Evolutionary conservation across 2,888 invertebrate species (phyloP).

Genomic region (Bombyx huttoni): DNA sequence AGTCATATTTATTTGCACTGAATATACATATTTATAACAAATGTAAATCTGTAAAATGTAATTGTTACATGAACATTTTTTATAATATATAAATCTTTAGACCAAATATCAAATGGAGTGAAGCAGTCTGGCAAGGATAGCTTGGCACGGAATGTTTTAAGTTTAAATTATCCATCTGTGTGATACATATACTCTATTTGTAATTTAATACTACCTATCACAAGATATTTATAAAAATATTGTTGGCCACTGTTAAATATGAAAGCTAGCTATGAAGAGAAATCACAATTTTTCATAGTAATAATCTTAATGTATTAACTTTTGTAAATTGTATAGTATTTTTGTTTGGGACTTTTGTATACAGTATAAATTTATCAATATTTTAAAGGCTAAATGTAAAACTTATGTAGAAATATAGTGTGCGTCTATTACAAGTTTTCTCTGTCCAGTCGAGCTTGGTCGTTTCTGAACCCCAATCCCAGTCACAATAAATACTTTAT

Average conservation of each 20-base stretch:
- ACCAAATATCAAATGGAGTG: too few species aligned
- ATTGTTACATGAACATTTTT: too few species aligned
- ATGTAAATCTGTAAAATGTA: too few species aligned
- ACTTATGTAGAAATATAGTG: constrained; percentile 10
- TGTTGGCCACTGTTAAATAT: constrained; percentile 24
- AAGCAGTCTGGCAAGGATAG: too few species aligned
- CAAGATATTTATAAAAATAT: constrained; percentile 16
- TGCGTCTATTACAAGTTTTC: constrained; percentile 20
- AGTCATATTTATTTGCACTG: too few species aligned
- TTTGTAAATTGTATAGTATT: neutral
- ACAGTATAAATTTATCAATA: neutral
- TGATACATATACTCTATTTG: neutral
- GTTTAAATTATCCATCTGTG: too few species aligned
- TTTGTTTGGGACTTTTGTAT: neutral
- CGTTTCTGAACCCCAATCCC: constrained; percentile 15
- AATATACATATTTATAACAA: too few species aligned
- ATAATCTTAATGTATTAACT: constrained; percentile 1
- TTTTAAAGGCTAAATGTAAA: constrained; percentile 2
- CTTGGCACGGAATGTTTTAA: too few species aligned
- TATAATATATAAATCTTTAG: too few species aligned
- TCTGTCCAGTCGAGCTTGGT: constrained; percentile 29
- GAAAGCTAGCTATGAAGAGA: constrained; percentile 4
- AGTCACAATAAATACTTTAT: constrained; percentile 17
- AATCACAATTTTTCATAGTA: constrained; percentile 4
- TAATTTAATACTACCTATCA: constrained; percentile 29